Conservation (phyloP, 30 jellyfish, hydroid and myxozoan species). For the Sanderia malayensis region DNA sequence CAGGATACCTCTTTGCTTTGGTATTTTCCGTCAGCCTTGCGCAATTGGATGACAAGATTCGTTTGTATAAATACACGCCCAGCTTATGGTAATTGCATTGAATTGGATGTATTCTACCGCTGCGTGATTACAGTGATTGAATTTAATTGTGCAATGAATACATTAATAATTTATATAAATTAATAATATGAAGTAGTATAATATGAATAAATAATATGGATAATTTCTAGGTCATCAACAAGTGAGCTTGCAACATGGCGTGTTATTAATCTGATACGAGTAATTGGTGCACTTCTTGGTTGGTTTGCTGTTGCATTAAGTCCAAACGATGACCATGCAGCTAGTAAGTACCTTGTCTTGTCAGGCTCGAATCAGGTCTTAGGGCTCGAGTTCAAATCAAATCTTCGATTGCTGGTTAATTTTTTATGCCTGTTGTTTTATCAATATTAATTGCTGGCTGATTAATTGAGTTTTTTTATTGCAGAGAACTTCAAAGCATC, state of each 20-base stretch:
- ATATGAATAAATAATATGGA: too few relatives aligned
- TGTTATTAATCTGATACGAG: conserved; percentile 74
- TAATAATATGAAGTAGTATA: too few relatives aligned
- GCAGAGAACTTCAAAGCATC: conserved; percentile 36
- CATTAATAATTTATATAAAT: too few relatives aligned
- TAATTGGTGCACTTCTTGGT: conserved; percentile 85
- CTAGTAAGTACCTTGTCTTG: too few relatives aligned
- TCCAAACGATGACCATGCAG: conserved; percentile 83
- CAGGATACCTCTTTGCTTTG: conserved; percentile 74
- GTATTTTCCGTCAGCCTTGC: conserved; percentile 86
- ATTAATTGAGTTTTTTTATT: conserved; percentile 7
- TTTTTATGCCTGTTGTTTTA: too few relatives aligned
- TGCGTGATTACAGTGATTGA: too few relatives aligned
- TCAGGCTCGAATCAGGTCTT: too few relatives aligned
- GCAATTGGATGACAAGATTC: conserved; percentile 77
- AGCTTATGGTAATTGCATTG: conserved; percentile 64
- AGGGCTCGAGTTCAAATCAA: too few relatives aligned
- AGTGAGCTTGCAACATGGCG: conserved; percentile 76
- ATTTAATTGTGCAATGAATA: too few relatives aligned
- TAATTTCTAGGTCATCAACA: conserved; percentile 54
- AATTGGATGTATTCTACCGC: too few relatives aligned
- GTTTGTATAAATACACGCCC: conserved; percentile 57
- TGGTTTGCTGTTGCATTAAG: conserved; percentile 76
- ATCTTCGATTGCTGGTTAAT: too few relatives aligned
- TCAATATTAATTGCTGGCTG: too few relatives aligned